Percentiles rank a stretch among this genome's conserved stretches.
Conservation (phyloP, 2,797 vertebrate genomes). For the Ctenopoma kingsleyae region DNA sequence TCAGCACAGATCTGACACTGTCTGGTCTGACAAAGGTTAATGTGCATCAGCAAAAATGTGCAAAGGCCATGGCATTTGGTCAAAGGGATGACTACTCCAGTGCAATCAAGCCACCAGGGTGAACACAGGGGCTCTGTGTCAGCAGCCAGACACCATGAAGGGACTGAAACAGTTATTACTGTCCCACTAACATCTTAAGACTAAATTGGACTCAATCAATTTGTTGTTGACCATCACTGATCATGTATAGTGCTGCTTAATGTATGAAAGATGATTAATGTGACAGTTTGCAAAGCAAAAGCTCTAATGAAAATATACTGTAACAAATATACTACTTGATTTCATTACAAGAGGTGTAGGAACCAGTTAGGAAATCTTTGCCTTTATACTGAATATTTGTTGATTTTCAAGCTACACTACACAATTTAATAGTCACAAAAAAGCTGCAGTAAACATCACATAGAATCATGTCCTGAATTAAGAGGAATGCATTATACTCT, state of each 20-base stretch:
- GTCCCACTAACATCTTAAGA: conserved; percentile 30
- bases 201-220: conserved; percentile 53
- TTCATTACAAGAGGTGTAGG: too few species aligned
- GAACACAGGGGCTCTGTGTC: conserved; percentile 2
- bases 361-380: too few species aligned
- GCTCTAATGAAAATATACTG: neutral
- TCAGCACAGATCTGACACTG: conserved; percentile 1
- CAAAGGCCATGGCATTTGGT: conserved; percentile 54
- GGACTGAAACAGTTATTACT: conserved; percentile 19
- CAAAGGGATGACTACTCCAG: neutral
- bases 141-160: neutral
- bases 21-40: conserved; percentile 64
- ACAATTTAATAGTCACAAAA: too few species aligned
- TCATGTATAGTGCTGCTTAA: too few species aligned
- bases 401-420: too few species aligned
- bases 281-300: neutral
- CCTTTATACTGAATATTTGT: too few species aligned
- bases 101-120: neutral
- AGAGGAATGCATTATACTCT: too few species aligned
- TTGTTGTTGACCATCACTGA: conserved; percentile 36
- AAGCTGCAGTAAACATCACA: too few species aligned
- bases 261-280: too few species aligned
- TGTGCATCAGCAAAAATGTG: conserved; percentile 41
- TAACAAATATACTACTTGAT: too few species aligned
- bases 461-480: too few species aligned